phyloP scores from a whole-genome alignment of 2,888 invertebrate species.

The Dynastes maya region DNA sequence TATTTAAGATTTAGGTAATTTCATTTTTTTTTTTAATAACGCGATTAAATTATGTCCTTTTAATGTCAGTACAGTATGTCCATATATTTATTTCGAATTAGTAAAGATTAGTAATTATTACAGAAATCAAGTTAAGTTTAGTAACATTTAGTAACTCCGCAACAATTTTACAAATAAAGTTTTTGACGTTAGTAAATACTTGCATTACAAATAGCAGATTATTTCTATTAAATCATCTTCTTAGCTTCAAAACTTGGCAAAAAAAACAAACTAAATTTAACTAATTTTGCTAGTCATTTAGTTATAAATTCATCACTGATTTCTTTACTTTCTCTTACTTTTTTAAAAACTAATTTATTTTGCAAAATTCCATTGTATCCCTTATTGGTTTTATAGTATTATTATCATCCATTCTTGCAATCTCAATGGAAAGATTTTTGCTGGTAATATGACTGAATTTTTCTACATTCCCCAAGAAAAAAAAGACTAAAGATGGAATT shows the following conservation, averaged over 20 bases:
- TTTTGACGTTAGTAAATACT: neutral
- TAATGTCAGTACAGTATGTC: slow-evolving; percentile 47
- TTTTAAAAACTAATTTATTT: neutral
- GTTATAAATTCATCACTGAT: neutral
- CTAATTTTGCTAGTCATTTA: no score
- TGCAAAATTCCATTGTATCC: neutral
- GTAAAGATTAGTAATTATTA: neutral
- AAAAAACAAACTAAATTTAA: neutral
- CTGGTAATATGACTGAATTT: slow-evolving; percentile 35
- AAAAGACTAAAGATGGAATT: slow-evolving; percentile 36
- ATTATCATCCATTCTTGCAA: slow-evolving; percentile 1
- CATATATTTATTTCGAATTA: slow-evolving; percentile 30
- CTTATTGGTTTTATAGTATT: neutral
- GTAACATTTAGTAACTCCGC: slow-evolving; percentile 37
- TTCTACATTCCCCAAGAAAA: slow-evolving; percentile 35
- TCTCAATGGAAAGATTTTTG: slow-evolving; percentile 30
- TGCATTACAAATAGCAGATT: no score
- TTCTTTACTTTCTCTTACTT: neutral
- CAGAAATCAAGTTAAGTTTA: neutral
- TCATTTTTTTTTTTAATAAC: slow-evolving; percentile 9
- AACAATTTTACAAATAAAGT: neutral
- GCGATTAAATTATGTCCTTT: slow-evolving; percentile 42
- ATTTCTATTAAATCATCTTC: neutral
- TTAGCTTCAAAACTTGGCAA: neutral
- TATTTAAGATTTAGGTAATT: slow-evolving; percentile 37